Evolutionary conservation across 2,888 invertebrate genomes (phyloP), one percentile per base, ranked within the genome.

Genomic region (Schizotus pectinicornis): DNA sequence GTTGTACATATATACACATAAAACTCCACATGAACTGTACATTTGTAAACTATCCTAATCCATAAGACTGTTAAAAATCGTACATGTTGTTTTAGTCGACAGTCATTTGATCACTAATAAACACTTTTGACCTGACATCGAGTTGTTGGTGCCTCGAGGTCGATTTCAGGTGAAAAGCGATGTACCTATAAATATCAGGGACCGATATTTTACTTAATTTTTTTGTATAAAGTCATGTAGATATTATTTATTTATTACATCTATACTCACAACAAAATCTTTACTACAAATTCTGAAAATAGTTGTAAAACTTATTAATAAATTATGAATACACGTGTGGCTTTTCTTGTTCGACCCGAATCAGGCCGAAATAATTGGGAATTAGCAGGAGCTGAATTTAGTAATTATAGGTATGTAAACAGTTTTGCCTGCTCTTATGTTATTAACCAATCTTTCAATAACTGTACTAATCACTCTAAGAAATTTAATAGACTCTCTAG

Each of bases 251-350:
- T 79, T 79, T 78, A 78, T 78, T 74, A 76, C 79, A 79, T 79
- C 79, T 79, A 77, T 78, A 79, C 79, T 79, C 79, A 79, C 79
- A 79, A 79, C 79, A 79, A 79, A 78, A 71, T 74, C 68, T 70
- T 71, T 71, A 74, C 70, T 75, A 74, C 69, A 70, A 71, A 73
- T 58, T 65, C 69, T 70, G 66, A 72, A 70, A 70, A 72, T 72
- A 72, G 70, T 69, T 73, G 75, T 75, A 77, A 74, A 72, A 69
- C 65, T 70, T 70, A 72, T 71, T 74, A 74, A 74, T 74, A 73
- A 76, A 76, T 69, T 67, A 71, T 72, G 62, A 66, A 69, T 61
- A 60, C 65, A 69, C 30, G 14, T 22, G 49, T 53, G 34, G 43
- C 38, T 60, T 55, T 55, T 57, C 33, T 60, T 56, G 35, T 13